phyloP scores from a whole-genome alignment of 2,797 vertebrate genomes.

The Tauraco hartlaubi region DNA sequence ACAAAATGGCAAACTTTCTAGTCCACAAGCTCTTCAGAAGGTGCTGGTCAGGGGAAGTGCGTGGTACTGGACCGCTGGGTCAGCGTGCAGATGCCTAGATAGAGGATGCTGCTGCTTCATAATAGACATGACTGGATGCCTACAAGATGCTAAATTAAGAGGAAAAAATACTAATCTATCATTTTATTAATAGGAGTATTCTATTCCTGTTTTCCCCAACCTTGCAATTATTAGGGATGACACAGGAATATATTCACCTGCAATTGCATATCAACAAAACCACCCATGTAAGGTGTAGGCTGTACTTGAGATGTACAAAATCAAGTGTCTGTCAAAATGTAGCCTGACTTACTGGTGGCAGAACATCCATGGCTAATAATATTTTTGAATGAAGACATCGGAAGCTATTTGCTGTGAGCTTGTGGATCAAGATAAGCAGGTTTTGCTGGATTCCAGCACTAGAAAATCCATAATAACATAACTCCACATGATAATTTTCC shows the following conservation, averaged over 20 bases:
- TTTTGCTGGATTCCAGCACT: not conserved
- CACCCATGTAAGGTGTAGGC: not conserved
- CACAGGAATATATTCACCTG: not conserved
- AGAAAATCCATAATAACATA: not conserved
- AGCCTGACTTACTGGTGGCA: not conserved
- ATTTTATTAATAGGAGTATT: not conserved
- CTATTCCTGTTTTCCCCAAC: not conserved
- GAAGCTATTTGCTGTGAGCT: not conserved
- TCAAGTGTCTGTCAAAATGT: constrained; percentile 13
- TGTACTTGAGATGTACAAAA: not conserved
- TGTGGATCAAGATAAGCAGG: not conserved
- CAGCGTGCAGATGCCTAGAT: not conserved
- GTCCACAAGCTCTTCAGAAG: not conserved
- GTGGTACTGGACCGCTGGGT: not conserved
- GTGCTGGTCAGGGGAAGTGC: not conserved
- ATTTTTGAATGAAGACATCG: not conserved
- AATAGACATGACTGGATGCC: not conserved
- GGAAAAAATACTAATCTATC: not conserved
- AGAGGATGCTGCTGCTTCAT: not conserved
- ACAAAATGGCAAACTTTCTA: not conserved
- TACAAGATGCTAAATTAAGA: not conserved
- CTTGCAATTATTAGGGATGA: not conserved
- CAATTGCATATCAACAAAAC: not conserved
- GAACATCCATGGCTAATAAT: not conserved
- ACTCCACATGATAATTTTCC: not conserved